phyloP scores from a whole-genome alignment of 2,888 invertebrate genomes.

The Sesia apiformis region DNA sequence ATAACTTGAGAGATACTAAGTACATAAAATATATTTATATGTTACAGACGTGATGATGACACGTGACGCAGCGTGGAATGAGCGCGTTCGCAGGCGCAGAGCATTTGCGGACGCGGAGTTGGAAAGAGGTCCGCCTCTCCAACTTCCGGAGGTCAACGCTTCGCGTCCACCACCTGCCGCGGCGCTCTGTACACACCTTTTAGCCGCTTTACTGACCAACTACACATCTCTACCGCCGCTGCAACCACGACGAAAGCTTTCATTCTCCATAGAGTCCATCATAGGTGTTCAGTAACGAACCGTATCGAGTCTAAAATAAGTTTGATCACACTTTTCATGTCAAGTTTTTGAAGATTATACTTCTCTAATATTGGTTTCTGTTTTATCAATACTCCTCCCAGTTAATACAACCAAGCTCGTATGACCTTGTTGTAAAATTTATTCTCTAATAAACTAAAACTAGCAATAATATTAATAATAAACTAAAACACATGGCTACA shows the following conservation, averaged over 20 bases:
- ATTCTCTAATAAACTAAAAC: too few species aligned
- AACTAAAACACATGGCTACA: too few species aligned
- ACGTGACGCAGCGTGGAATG: constrained; percentile 65
- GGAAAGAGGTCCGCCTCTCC: constrained; percentile 60
- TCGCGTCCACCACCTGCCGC: constrained; percentile 23
- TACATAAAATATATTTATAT: neutral
- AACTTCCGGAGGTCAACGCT: constrained; percentile 2
- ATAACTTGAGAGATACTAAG: neutral
- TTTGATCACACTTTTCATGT: too few species aligned
- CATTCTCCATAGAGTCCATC: constrained; percentile 81
- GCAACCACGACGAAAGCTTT: constrained; percentile 47
- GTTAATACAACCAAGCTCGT: too few species aligned
- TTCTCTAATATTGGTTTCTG: too few species aligned
- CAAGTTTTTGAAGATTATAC: too few species aligned
- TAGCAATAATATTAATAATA: too few species aligned
- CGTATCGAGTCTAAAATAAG: neutral
- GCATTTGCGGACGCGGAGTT: constrained; percentile 81
- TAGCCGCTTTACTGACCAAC: constrained; percentile 54
- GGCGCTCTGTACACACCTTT: constrained; percentile 64
- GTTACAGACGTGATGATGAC: neutral
- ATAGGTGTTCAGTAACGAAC: constrained; percentile 71
- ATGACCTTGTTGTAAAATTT: too few species aligned
- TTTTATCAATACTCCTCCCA: too few species aligned
- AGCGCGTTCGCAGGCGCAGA: constrained; percentile 68
- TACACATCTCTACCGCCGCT: constrained; percentile 42